phyloP scores from a whole-genome alignment of 1,140 invertebrate species.

The Bombyx mandarina region DNA sequence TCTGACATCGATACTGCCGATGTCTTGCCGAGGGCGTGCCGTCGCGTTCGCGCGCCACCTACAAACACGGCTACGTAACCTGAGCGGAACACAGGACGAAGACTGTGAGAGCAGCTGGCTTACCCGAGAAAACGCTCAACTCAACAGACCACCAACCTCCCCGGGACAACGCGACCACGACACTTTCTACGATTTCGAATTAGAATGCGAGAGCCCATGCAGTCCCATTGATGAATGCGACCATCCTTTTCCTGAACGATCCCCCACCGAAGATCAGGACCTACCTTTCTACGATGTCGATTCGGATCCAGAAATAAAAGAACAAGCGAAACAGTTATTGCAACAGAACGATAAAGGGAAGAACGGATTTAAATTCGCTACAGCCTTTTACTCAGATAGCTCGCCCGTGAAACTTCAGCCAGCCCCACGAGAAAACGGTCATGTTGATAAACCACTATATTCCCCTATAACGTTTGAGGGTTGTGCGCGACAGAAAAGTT shows the following conservation, averaged over 20 bases:
- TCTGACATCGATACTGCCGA: constrained; percentile 68
- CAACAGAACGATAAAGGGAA: constrained; percentile 46
- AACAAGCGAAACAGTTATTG: constrained; percentile 38
- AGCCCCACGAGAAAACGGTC: constrained; percentile 58
- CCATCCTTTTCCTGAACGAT: constrained; percentile 54
- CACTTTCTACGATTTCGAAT: constrained; percentile 73
- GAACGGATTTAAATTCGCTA: constrained; percentile 59
- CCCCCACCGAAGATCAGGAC: constrained; percentile 61
- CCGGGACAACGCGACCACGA: constrained; percentile 63
- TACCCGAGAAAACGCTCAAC: constrained; percentile 31
- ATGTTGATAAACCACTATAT: constrained; percentile 57
- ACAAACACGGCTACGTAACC: constrained; percentile 79
- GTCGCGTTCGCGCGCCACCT: constrained; percentile 84
- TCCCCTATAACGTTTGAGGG: constrained; percentile 69
- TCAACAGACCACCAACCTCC: constrained; percentile 52
- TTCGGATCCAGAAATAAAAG: constrained; percentile 39
- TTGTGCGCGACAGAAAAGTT: constrained; percentile 58
- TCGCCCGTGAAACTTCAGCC: constrained; percentile 62
- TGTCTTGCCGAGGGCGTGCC: constrained; percentile 83
- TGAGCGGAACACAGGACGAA: constrained; percentile 70
- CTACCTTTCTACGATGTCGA: constrained; percentile 65
- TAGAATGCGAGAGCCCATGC: constrained; percentile 74
- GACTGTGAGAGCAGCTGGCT: constrained; percentile 67
- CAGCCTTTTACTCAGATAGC: constrained; percentile 50
- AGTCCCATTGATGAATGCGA: constrained; percentile 78